Evolutionary conservation across 2,797 vertebrate genomes (phyloP).

Genomic region (Notoglanidium macrostoma): DNA sequence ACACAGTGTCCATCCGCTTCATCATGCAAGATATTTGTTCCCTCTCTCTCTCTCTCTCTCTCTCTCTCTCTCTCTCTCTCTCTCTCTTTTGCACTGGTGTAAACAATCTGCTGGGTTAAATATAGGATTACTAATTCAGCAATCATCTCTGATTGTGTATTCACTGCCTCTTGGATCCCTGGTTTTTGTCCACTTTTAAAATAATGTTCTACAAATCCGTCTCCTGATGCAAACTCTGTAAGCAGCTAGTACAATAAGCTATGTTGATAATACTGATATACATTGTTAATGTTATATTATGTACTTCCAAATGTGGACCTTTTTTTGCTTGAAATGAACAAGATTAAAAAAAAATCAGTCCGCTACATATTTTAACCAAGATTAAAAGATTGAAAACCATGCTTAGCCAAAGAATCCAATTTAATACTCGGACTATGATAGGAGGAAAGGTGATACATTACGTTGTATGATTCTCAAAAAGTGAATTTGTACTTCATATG

Average conservation of each 20-base stretch:
- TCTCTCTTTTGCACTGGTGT: not conserved
- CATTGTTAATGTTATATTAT: not conserved
- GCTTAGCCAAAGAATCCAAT: no score
- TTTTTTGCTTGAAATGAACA: not conserved
- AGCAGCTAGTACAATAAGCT: not conserved
- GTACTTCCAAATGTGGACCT: not conserved
- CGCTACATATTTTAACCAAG: not conserved
- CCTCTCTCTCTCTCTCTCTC: not conserved
- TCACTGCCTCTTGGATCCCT: conserved; percentile 35
- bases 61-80: conserved; percentile 2
- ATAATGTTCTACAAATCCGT: not conserved
- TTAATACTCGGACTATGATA: not conserved
- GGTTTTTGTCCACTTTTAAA: conserved; percentile 38
- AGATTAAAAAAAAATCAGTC: not conserved
- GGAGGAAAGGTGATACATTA: not conserved
- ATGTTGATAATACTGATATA: not conserved
- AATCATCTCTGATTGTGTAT: conserved; percentile 56
- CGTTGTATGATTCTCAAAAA: not conserved
- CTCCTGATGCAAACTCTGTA: not conserved
- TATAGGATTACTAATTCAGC: conserved; percentile 55
- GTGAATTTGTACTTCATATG: not conserved
- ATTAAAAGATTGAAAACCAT: not conserved
- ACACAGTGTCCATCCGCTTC: conserved; percentile 56
- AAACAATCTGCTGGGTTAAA: conserved; percentile 43
- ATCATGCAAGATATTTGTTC: conserved; percentile 29